Evolutionary conservation across 2,888 invertebrate genomes (phyloP).

Genomic region (Chironomus tentans): DNA sequence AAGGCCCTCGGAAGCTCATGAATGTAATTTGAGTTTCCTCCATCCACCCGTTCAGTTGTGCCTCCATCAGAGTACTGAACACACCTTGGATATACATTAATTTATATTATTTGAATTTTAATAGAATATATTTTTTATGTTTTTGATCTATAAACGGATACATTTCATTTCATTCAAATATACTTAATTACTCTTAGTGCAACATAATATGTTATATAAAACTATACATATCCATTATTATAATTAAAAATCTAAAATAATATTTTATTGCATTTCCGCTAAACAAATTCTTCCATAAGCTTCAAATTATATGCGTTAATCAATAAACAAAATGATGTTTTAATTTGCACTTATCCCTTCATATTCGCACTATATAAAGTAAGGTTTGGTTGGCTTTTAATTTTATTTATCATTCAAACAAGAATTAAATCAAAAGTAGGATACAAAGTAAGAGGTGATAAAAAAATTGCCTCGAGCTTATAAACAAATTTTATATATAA

Average conservation of each 20-base stretch:
- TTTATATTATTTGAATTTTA: neutral
- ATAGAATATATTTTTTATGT: neutral
- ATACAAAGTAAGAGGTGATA: neutral
- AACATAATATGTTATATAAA: neutral
- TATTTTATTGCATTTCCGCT: no score
- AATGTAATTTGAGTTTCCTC: neutral
- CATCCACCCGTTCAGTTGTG: neutral
- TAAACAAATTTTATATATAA: neutral
- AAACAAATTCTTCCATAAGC: neutral
- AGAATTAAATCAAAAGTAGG: neutral
- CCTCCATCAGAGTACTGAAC: neutral
- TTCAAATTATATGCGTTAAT: constrained; percentile 3
- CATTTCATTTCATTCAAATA: neutral
- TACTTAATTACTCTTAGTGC: neutral
- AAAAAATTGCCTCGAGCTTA: neutral
- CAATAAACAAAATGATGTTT: neutral
- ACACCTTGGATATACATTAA: neutral
- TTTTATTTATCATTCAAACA: neutral
- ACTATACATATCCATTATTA: neutral
- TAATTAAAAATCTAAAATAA: neutral
- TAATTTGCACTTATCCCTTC: neutral
- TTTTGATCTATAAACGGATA: neutral
- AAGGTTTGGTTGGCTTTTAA: no score
- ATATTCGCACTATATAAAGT: no score
- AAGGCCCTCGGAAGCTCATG: neutral